Base-by-base conservation (phyloP, 2,113 vertebrate species). In the Hyperoodon ampullatus region DNA sequence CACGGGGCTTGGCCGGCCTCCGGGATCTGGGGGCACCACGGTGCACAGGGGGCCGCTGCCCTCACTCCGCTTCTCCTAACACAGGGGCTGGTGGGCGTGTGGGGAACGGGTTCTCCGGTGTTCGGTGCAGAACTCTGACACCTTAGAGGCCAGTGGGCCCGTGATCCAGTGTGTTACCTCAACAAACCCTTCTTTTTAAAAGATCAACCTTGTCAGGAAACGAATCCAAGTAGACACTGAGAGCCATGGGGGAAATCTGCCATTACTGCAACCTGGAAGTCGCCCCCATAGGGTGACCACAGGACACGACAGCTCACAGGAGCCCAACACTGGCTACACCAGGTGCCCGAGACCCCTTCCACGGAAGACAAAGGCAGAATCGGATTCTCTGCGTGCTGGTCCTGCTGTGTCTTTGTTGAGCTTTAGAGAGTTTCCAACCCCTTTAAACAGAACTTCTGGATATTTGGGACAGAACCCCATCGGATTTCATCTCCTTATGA, bases 21-120 rank as follows among this genome's bases (percentile, higher is more conserved):
- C 26, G 0, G 0, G 63, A 9, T 39, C 33, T 30, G 15, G 1
- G 33, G 33, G 4, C 6, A 5, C 21, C 55, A 0, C 1, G 1
- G 5, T 4, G 53, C 35, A 23, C 0, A 60, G 8, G 28, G 18
- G 39, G 66, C 24, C 8, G 9, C 66, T 21, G 15, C 0, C 3
- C 4, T 19, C 16, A 23, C 68, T 72, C 7, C 23, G 26, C 6
- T 13, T n/a, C 33, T 44, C 58, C 18, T 47, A 65, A 14, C 1
- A 60, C 8, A 35, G 55, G 39, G 39, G 3, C 8, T 11, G 2
- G 13, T 5, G 16, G 39, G 21, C 24, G 6, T 70, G 18, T 5
- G 10, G 58, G 5, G 5, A 0, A 15, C 53, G 33, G 18, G 55
- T 1, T 18, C 15, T 33, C 7, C 1, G 15, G 15, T 28, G 3